Evolutionary conservation across 2,888 invertebrate genomes (phyloP), one percentile per base, ranked within the genome.

Genomic region (Lordiphosa andalusiaca): DNA sequence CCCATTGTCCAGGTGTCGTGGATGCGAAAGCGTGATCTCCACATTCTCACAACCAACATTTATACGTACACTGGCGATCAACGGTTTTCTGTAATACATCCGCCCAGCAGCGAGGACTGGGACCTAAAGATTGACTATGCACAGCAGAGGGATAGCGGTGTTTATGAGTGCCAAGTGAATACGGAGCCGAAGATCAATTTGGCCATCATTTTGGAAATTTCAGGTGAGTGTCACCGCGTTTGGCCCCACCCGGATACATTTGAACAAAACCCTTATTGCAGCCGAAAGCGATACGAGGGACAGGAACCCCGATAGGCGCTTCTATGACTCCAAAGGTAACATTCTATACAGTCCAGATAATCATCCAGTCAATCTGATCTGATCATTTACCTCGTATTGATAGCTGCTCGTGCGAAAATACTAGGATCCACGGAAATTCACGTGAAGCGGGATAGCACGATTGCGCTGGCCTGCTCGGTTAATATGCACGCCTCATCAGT

Each of bases 91-190:
- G 95, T 96, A 2, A 91, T 94, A 16, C 96, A 96, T 88, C 94
- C 95, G 0, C 95, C 95, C 71, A 93, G 93, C 6, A 94, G 94
- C 19, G 95, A 96, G 87, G 96, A 96, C 89, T 96, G 96, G 96
- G 94, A 95, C 89, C 91, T 96, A 71, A 93, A 93, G 89, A 93
- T 96, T 69, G 94, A 94, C 86, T 96, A 94, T 89, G 95, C 95
- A 12, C 96, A 96, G 90, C 93, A 93, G 46, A 90, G 95, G 21
- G 96, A 96, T 88, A 95, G 94, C 2, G 96, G 95, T 6, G 93
- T 95, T 62, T 96, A 96, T 91, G 95, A 96, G 90, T 96, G 95
- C 85, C 96, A 96, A 91, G 95, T 96, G 75, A 96, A 96, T 90
- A 96, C 95, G 0, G 96, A 96, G 88, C 96, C 96, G 16, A 96